A percentile compares a stretch with the other conserved stretches of the same genome.
Evolutionary conservation across 1,140 invertebrate genomes (phyloP).

Genomic region (Ruditapes philippinarum): DNA sequence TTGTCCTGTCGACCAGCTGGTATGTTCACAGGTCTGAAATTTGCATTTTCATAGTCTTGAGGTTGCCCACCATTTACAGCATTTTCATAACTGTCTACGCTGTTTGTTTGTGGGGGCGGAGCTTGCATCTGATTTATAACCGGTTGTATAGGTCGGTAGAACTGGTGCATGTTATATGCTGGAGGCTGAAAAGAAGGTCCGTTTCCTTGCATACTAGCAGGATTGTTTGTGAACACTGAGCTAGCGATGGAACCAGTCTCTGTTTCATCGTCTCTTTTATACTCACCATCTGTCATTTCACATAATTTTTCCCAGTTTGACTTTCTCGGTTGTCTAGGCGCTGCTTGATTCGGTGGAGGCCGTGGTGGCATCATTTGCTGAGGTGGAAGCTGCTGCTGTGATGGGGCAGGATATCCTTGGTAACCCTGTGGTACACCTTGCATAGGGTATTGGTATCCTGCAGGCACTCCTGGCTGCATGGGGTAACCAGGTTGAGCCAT

Average conservation of each 20-base stretch:
- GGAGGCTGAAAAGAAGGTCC: not conserved
- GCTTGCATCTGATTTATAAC: not conserved
- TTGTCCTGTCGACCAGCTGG: not conserved
- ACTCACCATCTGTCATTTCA: constrained; percentile 69
- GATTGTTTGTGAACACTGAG: constrained; percentile 76
- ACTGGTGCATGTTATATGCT: constrained; percentile 13
- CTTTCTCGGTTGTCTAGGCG: constrained; percentile 63
- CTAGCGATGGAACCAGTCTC: constrained; percentile 72
- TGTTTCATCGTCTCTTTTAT: constrained; percentile 52
- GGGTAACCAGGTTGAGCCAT: constrained; percentile 24
- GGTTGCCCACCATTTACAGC: not conserved
- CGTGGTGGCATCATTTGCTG: not conserved
- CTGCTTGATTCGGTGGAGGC: constrained; percentile 11
- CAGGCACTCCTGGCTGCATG: constrained; percentile 34
- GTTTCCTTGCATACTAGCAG: constrained; percentile 40
- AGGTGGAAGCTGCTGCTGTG: constrained; percentile 17
- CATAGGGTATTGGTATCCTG: constrained; percentile 31
- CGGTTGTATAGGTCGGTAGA: not conserved
- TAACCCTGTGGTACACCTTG: constrained; percentile 2
- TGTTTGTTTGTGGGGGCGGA: not conserved
- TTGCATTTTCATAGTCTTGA: constrained; percentile 38
- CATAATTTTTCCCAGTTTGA: constrained; percentile 76
- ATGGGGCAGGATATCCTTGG: constrained; percentile 34
- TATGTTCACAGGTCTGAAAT: not conserved
- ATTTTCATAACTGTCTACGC: constrained; percentile 22